phyloP scores from a whole-genome alignment of 2,888 invertebrate genomes.

The Volucella inanis region DNA sequence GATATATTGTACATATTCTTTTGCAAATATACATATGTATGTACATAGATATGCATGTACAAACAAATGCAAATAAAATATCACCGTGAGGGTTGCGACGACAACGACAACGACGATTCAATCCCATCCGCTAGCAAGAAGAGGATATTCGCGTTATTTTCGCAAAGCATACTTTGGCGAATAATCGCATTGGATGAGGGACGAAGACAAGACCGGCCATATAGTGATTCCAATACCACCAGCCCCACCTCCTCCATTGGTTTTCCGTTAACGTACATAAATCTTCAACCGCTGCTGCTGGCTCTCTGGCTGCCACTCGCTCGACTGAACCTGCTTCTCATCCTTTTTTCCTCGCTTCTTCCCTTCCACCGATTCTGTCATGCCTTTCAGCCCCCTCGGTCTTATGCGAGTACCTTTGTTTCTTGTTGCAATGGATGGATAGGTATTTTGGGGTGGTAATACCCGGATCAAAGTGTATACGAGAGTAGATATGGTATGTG shows the following conservation, averaged over 20 bases:
- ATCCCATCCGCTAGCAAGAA: constrained; percentile 65
- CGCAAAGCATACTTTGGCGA: constrained; percentile 65
- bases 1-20: too few relatives aligned
- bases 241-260: constrained; percentile 66
- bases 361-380: too few relatives aligned
- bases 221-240: constrained; percentile 70
- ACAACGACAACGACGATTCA: constrained; percentile 60
- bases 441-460: constrained; percentile 61
- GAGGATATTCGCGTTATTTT: constrained; percentile 74
- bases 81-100: constrained; percentile 61
- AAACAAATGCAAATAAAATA: constrained; percentile 73
- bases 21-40: background rate
- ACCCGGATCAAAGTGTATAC: constrained; percentile 55
- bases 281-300: constrained; percentile 63
- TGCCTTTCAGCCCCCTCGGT: too few relatives aligned
- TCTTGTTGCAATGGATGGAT: constrained; percentile 67
- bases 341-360: background rate
- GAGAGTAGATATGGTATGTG: constrained; percentile 22
- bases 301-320: constrained; percentile 42
- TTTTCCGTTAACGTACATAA: constrained; percentile 74
- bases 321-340: constrained; percentile 13
- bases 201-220: constrained; percentile 66
- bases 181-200: constrained; percentile 63
- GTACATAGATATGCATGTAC: constrained; percentile 27
- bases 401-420: constrained; percentile 60